phyloP scores from a whole-genome alignment of 2,888 invertebrate species.

The Nasonia oneida region DNA sequence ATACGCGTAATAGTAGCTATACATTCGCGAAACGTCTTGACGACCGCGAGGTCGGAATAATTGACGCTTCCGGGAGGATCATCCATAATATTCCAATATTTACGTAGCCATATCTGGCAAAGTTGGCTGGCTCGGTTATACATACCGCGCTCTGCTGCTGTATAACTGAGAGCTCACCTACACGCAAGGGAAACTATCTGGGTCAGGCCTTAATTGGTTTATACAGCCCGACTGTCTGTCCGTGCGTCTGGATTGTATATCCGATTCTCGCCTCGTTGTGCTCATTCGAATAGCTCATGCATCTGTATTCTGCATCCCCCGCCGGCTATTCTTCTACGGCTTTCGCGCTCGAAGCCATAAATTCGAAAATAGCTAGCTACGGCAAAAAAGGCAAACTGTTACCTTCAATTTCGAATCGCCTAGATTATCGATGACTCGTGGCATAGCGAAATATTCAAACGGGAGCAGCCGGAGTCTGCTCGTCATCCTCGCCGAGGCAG shows the following conservation, averaged over 20 bases:
- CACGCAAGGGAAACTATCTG: conserved; percentile 65
- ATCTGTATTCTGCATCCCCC: not conserved
- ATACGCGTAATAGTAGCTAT: not conserved
- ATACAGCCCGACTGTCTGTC: conserved; percentile 64
- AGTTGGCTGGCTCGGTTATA: conserved; percentile 6
- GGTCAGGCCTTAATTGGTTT: conserved; percentile 72
- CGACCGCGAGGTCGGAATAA: conserved; percentile 35
- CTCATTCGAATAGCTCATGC: conserved; percentile 64
- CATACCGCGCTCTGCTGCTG: not conserved
- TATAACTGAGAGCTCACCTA: conserved; percentile 45
- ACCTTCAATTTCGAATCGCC: not conserved
- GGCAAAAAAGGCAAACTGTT: not conserved
- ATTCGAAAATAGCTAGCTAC: not conserved
- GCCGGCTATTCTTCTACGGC: not conserved
- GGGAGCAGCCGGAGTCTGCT: not conserved
- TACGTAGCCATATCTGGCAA: conserved; percentile 44
- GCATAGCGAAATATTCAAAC: not conserved
- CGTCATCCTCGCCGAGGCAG: not conserved
- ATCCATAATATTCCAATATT: conserved; percentile 59
- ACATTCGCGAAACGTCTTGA: conserved; percentile 10
- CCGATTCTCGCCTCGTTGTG: conserved; percentile 64
- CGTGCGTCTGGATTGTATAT: conserved; percentile 64
- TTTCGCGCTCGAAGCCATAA: not conserved
- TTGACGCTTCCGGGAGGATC: conserved; percentile 56
- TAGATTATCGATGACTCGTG: not conserved